A percentile compares a stretch with the other conserved stretches of the same genome.
Evolutionary conservation across 1,140 invertebrate genomes (phyloP).

Genomic region (Heliothis subflexa): DNA sequence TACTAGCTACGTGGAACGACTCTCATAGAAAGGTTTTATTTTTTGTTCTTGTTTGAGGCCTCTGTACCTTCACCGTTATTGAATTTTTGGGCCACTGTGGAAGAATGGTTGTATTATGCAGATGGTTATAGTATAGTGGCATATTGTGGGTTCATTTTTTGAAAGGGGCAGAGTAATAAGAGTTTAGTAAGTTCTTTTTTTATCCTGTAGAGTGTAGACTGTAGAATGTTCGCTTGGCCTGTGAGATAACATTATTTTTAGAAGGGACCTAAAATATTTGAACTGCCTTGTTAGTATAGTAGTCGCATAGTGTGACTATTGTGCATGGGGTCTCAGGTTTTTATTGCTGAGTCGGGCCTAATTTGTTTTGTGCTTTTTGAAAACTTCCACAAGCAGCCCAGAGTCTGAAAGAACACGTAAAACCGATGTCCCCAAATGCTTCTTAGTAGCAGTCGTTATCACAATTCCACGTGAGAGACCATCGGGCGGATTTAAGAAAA

Average conservation of each 20-base stretch:
- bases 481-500: too few species aligned
- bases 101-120: background rate
- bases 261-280: background rate
- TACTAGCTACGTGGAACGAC: background rate
- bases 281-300: too few species aligned
- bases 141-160: constrained; percentile 8
- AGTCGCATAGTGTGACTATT: too few species aligned
- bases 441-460: too few species aligned
- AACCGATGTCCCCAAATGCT: too few species aligned
- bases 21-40: background rate
- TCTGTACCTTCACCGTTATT: constrained; percentile 9
- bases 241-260: background rate
- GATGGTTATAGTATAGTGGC: background rate
- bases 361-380: too few species aligned
- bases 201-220: background rate
- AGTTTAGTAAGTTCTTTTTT: background rate
- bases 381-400: too few species aligned
- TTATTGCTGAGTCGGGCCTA: too few species aligned
- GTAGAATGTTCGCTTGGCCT: background rate
- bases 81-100: constrained; percentile 12
- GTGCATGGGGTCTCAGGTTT: too few species aligned
- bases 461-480: too few species aligned
- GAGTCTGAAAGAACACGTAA: too few species aligned
- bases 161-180: background rate
- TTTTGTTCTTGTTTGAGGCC: background rate